Evolutionary conservation across 1,140 invertebrate genomes (phyloP).

Genomic region (Trinorchestia longiramus): DNA sequence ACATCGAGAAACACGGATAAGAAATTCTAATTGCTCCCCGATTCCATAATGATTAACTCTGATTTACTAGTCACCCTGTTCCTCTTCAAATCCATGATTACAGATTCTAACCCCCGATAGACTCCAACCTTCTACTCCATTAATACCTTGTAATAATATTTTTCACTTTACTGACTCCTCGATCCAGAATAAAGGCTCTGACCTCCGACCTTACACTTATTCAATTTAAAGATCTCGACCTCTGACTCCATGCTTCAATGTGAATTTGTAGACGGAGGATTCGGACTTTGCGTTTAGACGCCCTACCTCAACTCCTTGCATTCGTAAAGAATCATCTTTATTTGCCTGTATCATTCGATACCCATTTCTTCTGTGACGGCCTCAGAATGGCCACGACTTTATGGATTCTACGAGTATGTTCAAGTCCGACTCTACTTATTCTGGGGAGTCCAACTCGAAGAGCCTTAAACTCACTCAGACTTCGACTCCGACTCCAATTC

Average conservation of each 20-base stretch:
- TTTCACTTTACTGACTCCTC: no score
- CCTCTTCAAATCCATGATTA: no score
- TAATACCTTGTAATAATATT: no score
- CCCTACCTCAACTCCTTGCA: not conserved
- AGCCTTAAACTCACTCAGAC: not conserved
- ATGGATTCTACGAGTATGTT: not conserved
- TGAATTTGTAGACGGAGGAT: not conserved
- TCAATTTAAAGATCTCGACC: not conserved
- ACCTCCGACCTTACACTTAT: not conserved
- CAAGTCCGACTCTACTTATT: not conserved
- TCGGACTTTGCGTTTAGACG: not conserved
- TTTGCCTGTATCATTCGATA: not conserved
- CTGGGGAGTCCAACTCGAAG: not conserved
- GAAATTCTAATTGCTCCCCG: no score
- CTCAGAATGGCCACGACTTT: not conserved
- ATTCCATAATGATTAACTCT: no score
- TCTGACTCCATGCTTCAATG: not conserved
- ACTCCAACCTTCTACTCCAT: no score
- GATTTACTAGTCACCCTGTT: no score
- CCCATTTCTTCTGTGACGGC: no score
- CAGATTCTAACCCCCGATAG: no score
- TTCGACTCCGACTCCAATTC: not conserved
- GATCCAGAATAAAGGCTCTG: no score
- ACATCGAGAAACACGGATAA: no score
- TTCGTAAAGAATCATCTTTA: not conserved